Percentiles rank a stretch among this genome's conserved stretches.
These are phyloP conservation scores for Petrocephalus schoutedeni DNA, from an alignment of 2,797 vertebrate species.

Conservation along the genomic window DNA sequence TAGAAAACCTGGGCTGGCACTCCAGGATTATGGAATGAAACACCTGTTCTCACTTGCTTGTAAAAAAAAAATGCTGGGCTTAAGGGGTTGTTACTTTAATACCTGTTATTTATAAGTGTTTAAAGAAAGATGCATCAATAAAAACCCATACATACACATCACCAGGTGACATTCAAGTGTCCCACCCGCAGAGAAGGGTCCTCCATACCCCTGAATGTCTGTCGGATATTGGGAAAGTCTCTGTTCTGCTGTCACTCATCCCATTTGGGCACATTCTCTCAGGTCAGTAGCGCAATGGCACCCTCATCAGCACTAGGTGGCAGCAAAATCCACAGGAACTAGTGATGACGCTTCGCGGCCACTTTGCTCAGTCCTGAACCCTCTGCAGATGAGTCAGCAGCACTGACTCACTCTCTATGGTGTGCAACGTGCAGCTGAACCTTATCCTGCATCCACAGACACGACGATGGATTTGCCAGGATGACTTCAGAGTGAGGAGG, in stretches of 20 bases:
- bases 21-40: not conserved
- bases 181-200: not conserved
- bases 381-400: not conserved
- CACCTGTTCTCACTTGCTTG: not conserved
- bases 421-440: not conserved
- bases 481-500: not conserved
- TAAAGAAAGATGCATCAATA: not conserved
- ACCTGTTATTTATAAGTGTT: not conserved
- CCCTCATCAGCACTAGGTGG: constrained; percentile 23
- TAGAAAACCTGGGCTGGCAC: not conserved
- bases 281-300: not conserved
- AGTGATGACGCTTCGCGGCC: not conserved
- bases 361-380: not conserved
- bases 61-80: not conserved
- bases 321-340: not conserved
- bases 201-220: not conserved
- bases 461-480: not conserved
- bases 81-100: not conserved
- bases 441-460: not conserved
- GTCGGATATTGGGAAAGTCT: not conserved
- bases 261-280: not conserved
- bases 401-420: not conserved
- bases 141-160: not conserved
- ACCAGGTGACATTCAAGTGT: not conserved
- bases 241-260: not conserved